Percentiles rank a stretch among this genome's conserved stretches.
Evolutionary conservation across 2,888 invertebrate species (phyloP).

Genomic region (Gonocerus acuteangulatus): DNA sequence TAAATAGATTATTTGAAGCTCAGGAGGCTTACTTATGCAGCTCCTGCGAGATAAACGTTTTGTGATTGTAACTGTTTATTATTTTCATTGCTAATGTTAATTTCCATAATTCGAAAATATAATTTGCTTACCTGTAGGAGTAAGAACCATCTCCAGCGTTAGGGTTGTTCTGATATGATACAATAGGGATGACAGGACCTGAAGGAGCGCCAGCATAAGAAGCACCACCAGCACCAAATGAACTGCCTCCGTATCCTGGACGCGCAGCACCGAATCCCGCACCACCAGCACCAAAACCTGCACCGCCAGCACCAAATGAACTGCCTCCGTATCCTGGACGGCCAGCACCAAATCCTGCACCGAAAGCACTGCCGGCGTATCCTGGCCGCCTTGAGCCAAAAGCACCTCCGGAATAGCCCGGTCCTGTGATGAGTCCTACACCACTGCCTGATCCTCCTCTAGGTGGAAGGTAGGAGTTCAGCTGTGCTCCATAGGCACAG

Average conservation of each 20-base stretch:
- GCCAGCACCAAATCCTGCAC: too few species aligned
- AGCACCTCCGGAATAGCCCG: neutral
- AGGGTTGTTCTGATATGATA: slow-evolving; percentile 53
- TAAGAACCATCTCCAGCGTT: slow-evolving; percentile 57
- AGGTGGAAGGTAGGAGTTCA: slow-evolving; percentile 32
- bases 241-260: slow-evolving; percentile 4
- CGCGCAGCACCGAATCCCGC: neutral
- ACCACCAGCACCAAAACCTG: slow-evolving; percentile 14
- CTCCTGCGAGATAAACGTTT: too few species aligned
- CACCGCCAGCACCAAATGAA: slow-evolving; percentile 1
- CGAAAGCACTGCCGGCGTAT: too few species aligned
- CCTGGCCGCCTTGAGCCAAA: too few species aligned
- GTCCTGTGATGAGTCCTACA: slow-evolving; percentile 12
- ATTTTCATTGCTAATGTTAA: too few species aligned
- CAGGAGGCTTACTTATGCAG: too few species aligned
- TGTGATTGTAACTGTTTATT: too few species aligned
- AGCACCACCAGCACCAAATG: slow-evolving; percentile 2
- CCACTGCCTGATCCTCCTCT: slow-evolving; percentile 30
- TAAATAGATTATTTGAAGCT: too few species aligned
- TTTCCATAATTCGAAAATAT: too few species aligned
- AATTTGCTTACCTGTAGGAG: slow-evolving; percentile 50
- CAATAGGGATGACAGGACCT: slow-evolving; percentile 50
- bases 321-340: slow-evolving; percentile 7
- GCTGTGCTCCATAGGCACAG: slow-evolving; percentile 11
- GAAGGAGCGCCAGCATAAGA: slow-evolving; percentile 23